Percentiles rank a stretch among this genome's conserved stretches.
These are phyloP conservation scores for Serinus canaria DNA, from an alignment of 2,113 vertebrate species.

Conservation along the genomic window DNA sequence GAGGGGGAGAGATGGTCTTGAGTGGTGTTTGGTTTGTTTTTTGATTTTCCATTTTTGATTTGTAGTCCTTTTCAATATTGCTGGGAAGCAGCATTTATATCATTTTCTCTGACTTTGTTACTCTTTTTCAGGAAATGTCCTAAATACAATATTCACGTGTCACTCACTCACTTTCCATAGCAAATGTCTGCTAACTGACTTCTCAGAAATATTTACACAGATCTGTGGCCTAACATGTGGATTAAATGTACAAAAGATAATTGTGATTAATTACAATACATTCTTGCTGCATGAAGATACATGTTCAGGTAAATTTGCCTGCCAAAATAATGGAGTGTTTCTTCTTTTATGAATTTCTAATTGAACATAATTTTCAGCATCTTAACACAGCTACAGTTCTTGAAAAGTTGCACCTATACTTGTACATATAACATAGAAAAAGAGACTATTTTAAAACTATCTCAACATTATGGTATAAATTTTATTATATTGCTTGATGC, in stretches of 20 bases:
- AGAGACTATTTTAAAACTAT: background rate
- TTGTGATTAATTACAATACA: conserved; percentile 43
- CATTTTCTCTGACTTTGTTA: background rate
- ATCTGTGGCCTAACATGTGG: background rate
- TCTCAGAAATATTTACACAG: conserved; percentile 18
- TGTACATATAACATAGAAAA: background rate
- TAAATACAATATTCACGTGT: background rate
- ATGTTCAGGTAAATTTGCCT: conserved; percentile 34
- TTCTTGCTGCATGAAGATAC: conserved; percentile 48
- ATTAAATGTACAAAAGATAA: conserved; percentile 45
- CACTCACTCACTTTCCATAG: background rate
- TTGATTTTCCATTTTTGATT: background rate
- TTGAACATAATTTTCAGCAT: conserved; percentile 41
- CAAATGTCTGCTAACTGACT: background rate
- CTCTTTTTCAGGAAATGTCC: background rate
- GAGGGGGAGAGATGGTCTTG: background rate
- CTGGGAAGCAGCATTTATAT: background rate
- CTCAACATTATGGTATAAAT: background rate
- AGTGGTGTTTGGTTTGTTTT: background rate
- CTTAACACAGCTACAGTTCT: conserved; percentile 17
- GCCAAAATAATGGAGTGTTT: conserved; percentile 49
- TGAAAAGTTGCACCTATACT: conserved; percentile 49
- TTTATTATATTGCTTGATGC: background rate
- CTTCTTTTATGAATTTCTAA: conserved; percentile 45
- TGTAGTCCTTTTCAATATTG: background rate